A percentile compares a stretch with the other conserved stretches of the same genome.
These are phyloP conservation scores for Orthosia incerta DNA, from an alignment of 2,888 invertebrate genomes.

Conservation along the genomic window DNA sequence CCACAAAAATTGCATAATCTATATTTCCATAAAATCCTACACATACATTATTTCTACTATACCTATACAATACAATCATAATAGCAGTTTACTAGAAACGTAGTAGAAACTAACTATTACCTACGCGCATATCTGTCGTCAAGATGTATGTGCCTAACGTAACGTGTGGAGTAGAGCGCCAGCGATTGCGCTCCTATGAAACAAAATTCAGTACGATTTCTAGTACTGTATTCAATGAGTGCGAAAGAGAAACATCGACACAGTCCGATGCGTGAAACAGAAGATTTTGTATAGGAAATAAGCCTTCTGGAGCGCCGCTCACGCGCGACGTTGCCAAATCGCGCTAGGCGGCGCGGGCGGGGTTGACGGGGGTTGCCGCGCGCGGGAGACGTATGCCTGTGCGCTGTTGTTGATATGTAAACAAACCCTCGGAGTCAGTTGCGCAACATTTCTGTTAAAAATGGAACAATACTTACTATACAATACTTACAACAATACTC, in stretches of 20 bases:
- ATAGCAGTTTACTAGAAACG: background rate
- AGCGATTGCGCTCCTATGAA: background rate
- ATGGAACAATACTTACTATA: background rate
- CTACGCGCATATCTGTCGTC: background rate
- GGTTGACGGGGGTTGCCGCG: too few species aligned
- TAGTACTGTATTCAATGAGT: too few species aligned
- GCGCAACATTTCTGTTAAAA: background rate
- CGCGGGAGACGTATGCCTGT: background rate
- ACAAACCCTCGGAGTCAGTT: background rate
- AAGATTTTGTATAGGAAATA: too few species aligned
- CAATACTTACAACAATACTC: too few species aligned
- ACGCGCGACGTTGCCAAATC: too few species aligned
- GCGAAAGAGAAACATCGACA: too few species aligned
- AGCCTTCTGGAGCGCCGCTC: too few species aligned
- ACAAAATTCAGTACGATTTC: background rate
- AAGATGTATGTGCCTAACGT: background rate
- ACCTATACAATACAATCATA: background rate
- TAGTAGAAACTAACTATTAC: background rate
- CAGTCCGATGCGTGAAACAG: too few species aligned
- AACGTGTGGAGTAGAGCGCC: background rate
- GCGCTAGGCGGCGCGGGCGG: too few species aligned
- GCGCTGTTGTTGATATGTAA: background rate
- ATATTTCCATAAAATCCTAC: background rate
- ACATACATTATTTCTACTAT: too few species aligned
- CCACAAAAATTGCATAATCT: background rate